Evolutionary conservation across 2,888 invertebrate species (phyloP), one percentile per base, ranked within the genome.

Genomic region (Meteorus cinctellus): DNA sequence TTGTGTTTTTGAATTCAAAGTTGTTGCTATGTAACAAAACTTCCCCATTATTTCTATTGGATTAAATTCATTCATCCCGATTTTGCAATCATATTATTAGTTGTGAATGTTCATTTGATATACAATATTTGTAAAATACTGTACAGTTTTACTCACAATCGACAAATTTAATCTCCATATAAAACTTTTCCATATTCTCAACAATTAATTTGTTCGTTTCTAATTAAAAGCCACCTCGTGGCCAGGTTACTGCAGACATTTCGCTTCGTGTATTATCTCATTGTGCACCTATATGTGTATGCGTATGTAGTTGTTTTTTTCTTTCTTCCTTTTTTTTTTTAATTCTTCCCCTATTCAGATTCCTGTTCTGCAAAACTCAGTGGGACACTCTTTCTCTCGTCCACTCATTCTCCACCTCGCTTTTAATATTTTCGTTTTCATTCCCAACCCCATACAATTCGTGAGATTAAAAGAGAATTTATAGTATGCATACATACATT

Each of bases 401-500:
- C 72, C 75, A 55, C 31, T 41, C 34, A 12, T 51, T 76, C 67
- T 66, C 67, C 51, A 27, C 69, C 29, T 48, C 75, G 74, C 78
- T 77, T 85, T 83, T 81, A 84, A 85, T 85, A 85, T 85, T 83
- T 86, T 83, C 79, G 76, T 78, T 84, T 81, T 74, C 68, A 65
- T 55, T 27, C 10, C 19, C 41, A 31, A 55, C 48, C 67, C 67
- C 73, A 76, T 80, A 83, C 85, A 84, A 85, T 84, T 79, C 82
- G 80, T 80, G 83, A 86, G 86, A 86, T 87, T 87, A 86, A 86
- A 87, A 84, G 86, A 82, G 85, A 84, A 86, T 86, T 86, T 86
- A 86, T 84, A 83, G 84, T 83, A 8, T 19, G n/a, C 19, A 24
- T 24, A 24, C 24, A 24, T 74, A 36, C 31, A 55, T 31, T 5